phyloP scores from a whole-genome alignment of 2,797 vertebrate genomes.

The Darevskia mixta region DNA sequence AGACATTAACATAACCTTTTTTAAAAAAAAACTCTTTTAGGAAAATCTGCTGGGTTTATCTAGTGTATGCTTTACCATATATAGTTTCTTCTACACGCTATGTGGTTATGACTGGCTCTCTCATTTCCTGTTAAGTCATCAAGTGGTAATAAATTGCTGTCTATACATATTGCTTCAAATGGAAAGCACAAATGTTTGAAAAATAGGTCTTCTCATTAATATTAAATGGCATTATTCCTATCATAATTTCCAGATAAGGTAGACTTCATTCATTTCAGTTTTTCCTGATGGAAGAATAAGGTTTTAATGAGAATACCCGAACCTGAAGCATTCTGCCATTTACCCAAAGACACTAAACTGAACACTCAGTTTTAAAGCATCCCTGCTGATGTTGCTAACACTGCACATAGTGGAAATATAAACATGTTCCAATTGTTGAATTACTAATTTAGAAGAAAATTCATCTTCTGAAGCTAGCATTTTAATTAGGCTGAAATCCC shows the following conservation, averaged over 20 bases:
- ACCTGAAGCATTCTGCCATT: accelerated
- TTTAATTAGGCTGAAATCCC: background rate
- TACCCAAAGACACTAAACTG: background rate
- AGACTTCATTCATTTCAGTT: background rate
- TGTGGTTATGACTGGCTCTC: constrained; percentile 79
- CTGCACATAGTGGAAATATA: background rate
- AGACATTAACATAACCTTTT: background rate
- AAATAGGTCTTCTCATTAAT: constrained; percentile 17
- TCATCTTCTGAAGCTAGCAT: no score
- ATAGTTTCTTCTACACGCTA: constrained; percentile 77
- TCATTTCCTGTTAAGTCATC: constrained; percentile 88
- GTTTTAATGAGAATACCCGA: background rate
- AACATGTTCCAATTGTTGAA: background rate
- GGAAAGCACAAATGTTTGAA: constrained; percentile 67
- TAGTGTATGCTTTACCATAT: constrained; percentile 78
- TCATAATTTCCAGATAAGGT: constrained; percentile 27
- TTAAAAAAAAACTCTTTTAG: background rate
- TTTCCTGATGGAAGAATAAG: background rate
- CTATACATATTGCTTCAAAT: constrained; percentile 65
- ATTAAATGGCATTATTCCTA: constrained; percentile 45
- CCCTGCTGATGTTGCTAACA: background rate
- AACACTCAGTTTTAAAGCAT: background rate
- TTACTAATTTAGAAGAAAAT: background rate
- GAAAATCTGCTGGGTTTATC: constrained; percentile 47
- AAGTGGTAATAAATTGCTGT: constrained; percentile 62